phyloP scores from a whole-genome alignment of 1,140 invertebrate genomes.

The Drosophila ficusphila region DNA sequence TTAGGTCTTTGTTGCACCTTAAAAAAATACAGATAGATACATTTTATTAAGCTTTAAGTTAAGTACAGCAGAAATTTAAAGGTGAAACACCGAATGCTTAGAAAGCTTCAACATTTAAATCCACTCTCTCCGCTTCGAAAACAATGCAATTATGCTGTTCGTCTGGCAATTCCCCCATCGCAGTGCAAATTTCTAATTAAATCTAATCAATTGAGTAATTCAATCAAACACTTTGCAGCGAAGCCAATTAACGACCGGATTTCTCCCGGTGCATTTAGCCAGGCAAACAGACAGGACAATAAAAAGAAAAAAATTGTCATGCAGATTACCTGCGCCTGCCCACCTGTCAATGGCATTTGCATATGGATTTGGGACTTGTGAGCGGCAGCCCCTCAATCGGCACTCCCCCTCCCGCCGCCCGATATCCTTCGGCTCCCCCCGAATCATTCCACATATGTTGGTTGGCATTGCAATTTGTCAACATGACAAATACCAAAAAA shows the following conservation, averaged over 20 bases:
- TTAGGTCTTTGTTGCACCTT: background rate
- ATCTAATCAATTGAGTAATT: conserved; percentile 4
- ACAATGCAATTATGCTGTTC: background rate
- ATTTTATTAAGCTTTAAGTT: too few relatives aligned
- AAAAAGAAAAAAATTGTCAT: conserved; percentile 44
- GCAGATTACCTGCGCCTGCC: conserved; percentile 67
- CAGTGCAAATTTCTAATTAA: conserved; percentile 1
- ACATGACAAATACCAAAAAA: conserved; percentile 64
- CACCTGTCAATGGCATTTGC: conserved; percentile 63
- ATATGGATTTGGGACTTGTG: conserved; percentile 64
- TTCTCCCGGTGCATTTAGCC: conserved; percentile 29
- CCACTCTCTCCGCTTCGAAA: background rate
- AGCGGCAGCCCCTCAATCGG: conserved; percentile 33
- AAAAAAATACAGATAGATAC: background rate
- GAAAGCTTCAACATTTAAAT: too few relatives aligned
- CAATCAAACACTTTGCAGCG: background rate
- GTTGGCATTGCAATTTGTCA: conserved; percentile 67
- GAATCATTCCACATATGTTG: conserved; percentile 29
- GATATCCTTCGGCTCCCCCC: background rate
- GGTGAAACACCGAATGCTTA: too few relatives aligned
- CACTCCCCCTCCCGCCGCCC: background rate
- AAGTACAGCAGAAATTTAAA: too few relatives aligned
- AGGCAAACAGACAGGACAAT: conserved; percentile 25
- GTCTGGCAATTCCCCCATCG: background rate
- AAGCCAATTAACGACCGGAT: background rate